Percentiles rank a stretch among this genome's conserved stretches.
phyloP scores from a whole-genome alignment of 1,140 invertebrate genomes.

The Dendroctonus valens region DNA sequence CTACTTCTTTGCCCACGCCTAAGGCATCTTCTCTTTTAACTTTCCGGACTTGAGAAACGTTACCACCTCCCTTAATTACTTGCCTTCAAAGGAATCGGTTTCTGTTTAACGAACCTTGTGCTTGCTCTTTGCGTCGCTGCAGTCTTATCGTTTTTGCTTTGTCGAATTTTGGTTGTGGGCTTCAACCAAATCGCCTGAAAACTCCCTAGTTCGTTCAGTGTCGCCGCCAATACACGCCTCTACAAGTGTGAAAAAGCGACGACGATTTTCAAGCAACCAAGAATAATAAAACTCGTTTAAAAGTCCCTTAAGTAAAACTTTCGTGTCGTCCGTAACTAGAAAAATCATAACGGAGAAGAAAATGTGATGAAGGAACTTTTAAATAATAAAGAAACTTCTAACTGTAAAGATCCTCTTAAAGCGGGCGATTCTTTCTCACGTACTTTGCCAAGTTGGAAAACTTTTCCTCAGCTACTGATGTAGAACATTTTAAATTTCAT shows the following conservation, averaged over 20 bases:
- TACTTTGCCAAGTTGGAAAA: constrained; percentile 1
- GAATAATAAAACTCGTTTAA: too few relatives aligned
- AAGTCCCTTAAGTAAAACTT: too few relatives aligned
- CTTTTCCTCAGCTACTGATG: not conserved
- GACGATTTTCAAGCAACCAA: too few relatives aligned
- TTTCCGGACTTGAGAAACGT: constrained; percentile 13
- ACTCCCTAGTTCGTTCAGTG: too few relatives aligned
- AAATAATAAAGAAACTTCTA: constrained; percentile 13
- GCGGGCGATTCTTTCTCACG: constrained; percentile 7
- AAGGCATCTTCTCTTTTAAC: constrained; percentile 13
- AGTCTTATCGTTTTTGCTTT: constrained; percentile 15
- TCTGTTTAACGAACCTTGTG: constrained; percentile 27
- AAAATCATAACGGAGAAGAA: not conserved
- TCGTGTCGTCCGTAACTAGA: not conserved
- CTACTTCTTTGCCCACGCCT: constrained; percentile 4
- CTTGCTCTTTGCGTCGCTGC: not conserved
- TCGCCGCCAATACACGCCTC: too few relatives aligned
- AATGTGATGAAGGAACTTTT: constrained; percentile 7
- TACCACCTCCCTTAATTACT: constrained; percentile 29
- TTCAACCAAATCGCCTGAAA: too few relatives aligned
- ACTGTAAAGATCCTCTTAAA: constrained; percentile 5
- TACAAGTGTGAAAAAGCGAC: too few relatives aligned
- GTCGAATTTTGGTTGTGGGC: constrained; percentile 3
- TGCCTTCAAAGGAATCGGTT: constrained; percentile 27
- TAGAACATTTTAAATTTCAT: constrained; percentile 6